Percentiles rank a stretch among this genome's conserved stretches.
These are phyloP conservation scores for Acanthurus leucopareius DNA, from an alignment of 2,797 vertebrate species.

Conservation along the genomic window DNA sequence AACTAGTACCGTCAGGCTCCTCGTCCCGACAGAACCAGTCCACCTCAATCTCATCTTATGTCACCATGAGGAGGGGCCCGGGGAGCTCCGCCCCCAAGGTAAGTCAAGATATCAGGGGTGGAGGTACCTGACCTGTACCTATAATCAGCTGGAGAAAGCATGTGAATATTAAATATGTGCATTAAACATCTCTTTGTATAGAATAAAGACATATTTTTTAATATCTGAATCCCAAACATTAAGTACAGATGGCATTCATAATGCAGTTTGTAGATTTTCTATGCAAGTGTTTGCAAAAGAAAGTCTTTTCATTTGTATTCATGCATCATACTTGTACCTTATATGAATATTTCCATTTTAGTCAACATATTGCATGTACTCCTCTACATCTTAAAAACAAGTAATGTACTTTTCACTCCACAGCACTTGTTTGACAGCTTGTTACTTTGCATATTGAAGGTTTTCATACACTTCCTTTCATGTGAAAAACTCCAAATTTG, in stretches of 20 bases:
- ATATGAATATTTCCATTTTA: neutral
- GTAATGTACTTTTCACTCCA: neutral
- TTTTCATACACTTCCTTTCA: neutral
- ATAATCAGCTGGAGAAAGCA: neutral
- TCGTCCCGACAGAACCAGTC: conserved; percentile 90
- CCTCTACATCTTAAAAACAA: neutral
- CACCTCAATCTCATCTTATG: conserved; percentile 89
- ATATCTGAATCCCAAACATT: neutral
- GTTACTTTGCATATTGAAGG: neutral
- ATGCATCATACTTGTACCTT: neutral
- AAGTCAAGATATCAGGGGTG: conserved; percentile 36
- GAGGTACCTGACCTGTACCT: neutral
- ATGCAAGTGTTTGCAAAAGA: no score
- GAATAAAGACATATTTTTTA: neutral
- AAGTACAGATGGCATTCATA: neutral
- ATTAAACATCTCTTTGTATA: no score
- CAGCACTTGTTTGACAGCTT: neutral
- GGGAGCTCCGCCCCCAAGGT: conserved; percentile 86
- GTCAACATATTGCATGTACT: neutral
- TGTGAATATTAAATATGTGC: no score
- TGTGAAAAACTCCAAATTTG: no score
- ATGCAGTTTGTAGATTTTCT: neutral
- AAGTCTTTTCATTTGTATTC: no score
- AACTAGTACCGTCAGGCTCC: conserved; percentile 85
- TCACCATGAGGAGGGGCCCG: conserved; percentile 88